Evolutionary conservation across 2,888 invertebrate genomes (phyloP), one percentile per base, ranked within the genome.

Genomic region (Flabesymbios commensalis): DNA sequence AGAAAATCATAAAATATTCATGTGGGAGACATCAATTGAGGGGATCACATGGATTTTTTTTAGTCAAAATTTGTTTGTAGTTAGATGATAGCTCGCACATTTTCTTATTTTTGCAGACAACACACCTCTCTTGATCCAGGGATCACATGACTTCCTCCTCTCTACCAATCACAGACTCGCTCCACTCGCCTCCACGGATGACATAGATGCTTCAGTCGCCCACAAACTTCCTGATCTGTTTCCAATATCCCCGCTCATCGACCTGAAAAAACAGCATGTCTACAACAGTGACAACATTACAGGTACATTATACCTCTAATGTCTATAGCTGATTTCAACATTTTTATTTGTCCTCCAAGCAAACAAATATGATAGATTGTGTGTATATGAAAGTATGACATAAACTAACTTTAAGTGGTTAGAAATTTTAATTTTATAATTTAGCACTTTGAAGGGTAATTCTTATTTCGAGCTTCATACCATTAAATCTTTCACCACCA

Each of bases 191-290:
- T 74, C 78, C 67, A 70, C 76, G 19, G 79, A 81, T 17, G 81
- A 85, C 7, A 85, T 86, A 57, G 84, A 86, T 63, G 61, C 58
- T 10, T 85, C 87, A 10, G 81, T 85, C 24, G 83, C 84, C 63
- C 77, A 86, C 36, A 79, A 86, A 55, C 80, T 94, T 43, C 92
- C 92, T 5, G 86, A 89, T 77, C 83, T 95, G 64, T 86, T 87
- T 79, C 94, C 95, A 1, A 82, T 94, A 19, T 88, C 88, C 74
- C 88, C 88, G 59, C 89, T 89, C 0, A 86, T 92, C 56, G 89
- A 90, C 49, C 78, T 92, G 62, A 83, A 91, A 75, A 82, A 85
- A 26, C 57, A 62, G 29, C 61, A 62, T 17, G 42, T 64, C 2
- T 64, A 55, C 41, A 31, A 19, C 59, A 48, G 31, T 33, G 59